These are phyloP conservation scores for Thereva nobilitata DNA, from an alignment of 2,888 invertebrate genomes.

Conservation along the genomic window DNA sequence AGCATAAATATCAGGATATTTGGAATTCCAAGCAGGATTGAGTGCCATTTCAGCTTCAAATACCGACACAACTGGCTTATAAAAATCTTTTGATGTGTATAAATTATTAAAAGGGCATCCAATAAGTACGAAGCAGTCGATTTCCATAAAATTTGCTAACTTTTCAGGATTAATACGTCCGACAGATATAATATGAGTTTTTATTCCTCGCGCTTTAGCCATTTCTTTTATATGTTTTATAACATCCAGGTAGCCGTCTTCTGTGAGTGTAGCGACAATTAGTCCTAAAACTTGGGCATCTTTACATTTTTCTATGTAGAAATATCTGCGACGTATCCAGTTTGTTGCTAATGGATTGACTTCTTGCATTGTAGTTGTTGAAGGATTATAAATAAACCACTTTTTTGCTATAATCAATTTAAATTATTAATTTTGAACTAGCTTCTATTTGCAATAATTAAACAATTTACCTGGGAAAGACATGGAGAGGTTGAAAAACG, in stretches of 20 bases:
- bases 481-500: conserved; percentile 67
- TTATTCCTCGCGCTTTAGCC: conserved; percentile 77
- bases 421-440: conserved; percentile 2
- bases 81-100: conserved; percentile 82
- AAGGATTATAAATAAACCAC: conserved; percentile 65
- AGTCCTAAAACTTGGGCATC: conserved; percentile 88
- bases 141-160: conserved; percentile 87
- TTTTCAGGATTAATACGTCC: conserved; percentile 95
- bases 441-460: neutral
- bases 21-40: conserved; percentile 62
- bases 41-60: conserved; percentile 88
- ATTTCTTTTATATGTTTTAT: conserved; percentile 75
- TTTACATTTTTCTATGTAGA: conserved; percentile 85
- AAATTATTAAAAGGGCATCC: conserved; percentile 90
- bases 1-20: conserved; percentile 65
- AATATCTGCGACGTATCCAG: conserved; percentile 79
- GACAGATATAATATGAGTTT: conserved; percentile 87
- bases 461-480: conserved; percentile 59
- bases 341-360: conserved; percentile 60
- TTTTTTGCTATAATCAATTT: conserved; percentile 58
- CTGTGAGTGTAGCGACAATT: conserved; percentile 87
- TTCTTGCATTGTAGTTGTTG: conserved; percentile 52
- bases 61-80: conserved; percentile 87
- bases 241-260: conserved; percentile 75
- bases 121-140: conserved; percentile 90